phyloP scores from a whole-genome alignment of 1,140 invertebrate genomes.

The silkworm (Bombyx mori) region ASM3026992v2 NC_085129.1:6370001-6370500 shows the following conservation, averaged over 20 bases:
- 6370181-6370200: conserved; percentile 37
- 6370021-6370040: too few relatives aligned
- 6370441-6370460: too few relatives aligned
- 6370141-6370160: conserved; percentile 50
- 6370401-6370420: too few relatives aligned
- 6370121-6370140: conserved; percentile 24
- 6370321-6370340: neutral
- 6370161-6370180: conserved; percentile 52
- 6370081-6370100: neutral
- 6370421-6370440: too few relatives aligned
- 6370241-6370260: conserved; percentile 66
- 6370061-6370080: too few relatives aligned
- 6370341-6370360: neutral
- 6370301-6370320: conserved; percentile 16
- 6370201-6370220: conserved; percentile 44
- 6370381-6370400: too few relatives aligned
- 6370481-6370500: too few relatives aligned
- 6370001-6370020: too few relatives aligned
- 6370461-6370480: too few relatives aligned
- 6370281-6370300: conserved; percentile 24
- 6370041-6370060: too few relatives aligned
- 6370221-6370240: conserved; percentile 47
- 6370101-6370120: conserved; percentile 19
- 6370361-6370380: neutral
- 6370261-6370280: conserved; percentile 44